phyloP scores from a whole-genome alignment of 2,797 vertebrate genomes.

The Passerculus sandwichensis region DNA sequence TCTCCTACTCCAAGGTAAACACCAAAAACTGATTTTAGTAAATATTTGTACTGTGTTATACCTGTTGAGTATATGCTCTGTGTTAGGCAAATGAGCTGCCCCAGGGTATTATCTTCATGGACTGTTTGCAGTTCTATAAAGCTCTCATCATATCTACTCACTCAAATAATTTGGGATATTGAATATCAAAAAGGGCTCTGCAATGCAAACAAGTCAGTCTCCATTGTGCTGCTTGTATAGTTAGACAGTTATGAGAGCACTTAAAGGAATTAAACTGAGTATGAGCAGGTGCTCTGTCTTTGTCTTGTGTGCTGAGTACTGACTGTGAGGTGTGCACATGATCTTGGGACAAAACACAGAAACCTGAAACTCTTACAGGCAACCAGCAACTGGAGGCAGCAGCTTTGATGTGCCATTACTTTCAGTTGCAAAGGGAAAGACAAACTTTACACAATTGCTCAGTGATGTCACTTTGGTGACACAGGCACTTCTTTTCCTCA shows the following conservation, averaged over 20 bases:
- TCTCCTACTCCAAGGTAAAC: conserved; percentile 1
- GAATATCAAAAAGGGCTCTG: neutral
- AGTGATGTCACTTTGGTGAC: neutral
- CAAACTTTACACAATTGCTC: neutral
- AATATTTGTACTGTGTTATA: conserved; percentile 6
- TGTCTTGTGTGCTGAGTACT: neutral
- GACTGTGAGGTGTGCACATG: neutral
- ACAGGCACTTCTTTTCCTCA: neutral
- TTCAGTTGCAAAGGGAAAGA: neutral
- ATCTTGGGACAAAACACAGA: neutral
- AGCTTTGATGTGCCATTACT: neutral
- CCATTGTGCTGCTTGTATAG: neutral
- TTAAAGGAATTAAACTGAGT: neutral
- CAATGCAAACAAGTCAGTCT: neutral
- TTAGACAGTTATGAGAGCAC: neutral
- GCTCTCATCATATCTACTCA: neutral
- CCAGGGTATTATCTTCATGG: neutral
- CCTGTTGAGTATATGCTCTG: neutral
- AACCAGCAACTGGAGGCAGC: neutral
- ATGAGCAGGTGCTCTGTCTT: neutral
- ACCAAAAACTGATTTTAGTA: neutral
- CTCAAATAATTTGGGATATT: conserved; percentile 1
- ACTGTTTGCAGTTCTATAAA: neutral
- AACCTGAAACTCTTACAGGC: neutral
- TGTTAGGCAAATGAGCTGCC: neutral